phyloP scores from a whole-genome alignment of 2,113 vertebrate species.

The Sialia sialis region DNA sequence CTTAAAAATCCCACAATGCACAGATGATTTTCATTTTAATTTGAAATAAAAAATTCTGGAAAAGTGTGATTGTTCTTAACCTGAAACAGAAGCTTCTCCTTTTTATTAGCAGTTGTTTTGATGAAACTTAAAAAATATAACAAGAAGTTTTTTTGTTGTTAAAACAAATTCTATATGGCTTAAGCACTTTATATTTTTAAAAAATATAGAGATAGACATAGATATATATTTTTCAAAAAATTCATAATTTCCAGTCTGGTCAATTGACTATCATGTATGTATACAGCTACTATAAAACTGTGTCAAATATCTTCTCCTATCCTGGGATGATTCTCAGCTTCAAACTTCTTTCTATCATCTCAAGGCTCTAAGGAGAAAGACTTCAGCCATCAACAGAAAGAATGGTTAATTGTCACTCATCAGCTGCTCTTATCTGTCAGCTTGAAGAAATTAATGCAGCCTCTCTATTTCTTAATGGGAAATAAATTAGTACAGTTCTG shows the following conservation, averaged over 20 bases:
- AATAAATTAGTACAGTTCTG: background rate
- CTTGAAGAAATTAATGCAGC: background rate
- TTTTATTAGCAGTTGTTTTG: background rate
- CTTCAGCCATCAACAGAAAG: background rate
- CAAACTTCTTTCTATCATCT: background rate
- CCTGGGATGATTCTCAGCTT: background rate
- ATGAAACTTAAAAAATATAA: background rate
- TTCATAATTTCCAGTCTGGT: background rate
- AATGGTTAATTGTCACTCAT: fast-evolving
- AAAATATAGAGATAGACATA: background rate
- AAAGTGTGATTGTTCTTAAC: background rate
- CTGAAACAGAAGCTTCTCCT: background rate
- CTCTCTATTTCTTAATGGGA: background rate
- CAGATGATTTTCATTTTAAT: background rate
- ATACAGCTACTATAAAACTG: background rate
- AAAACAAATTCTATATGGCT: background rate
- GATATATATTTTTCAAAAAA: background rate
- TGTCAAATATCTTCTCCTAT: background rate
- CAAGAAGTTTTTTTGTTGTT: background rate
- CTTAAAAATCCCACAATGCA: background rate
- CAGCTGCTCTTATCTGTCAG: background rate
- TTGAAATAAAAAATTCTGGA: background rate
- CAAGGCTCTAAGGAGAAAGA: background rate
- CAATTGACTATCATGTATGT: background rate
- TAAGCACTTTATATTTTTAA: background rate